Percentiles rank a stretch among this genome's conserved stretches.
Evolutionary conservation across 2,113 vertebrate genomes (phyloP).

Genomic region (Sturnus vulgaris): DNA sequence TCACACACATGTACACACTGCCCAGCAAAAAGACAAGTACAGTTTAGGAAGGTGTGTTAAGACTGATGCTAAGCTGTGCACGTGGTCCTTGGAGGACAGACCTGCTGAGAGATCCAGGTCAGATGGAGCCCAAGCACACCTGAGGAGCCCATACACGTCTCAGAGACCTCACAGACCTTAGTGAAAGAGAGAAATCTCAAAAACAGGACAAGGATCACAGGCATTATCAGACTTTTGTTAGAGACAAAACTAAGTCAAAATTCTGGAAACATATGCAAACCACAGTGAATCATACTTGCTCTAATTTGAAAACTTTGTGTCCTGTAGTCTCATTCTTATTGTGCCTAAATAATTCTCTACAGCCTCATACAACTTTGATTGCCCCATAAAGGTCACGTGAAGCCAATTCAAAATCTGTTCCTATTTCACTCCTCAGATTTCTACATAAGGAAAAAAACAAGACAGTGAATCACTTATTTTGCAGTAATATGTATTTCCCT

Average conservation of each 20-base stretch:
- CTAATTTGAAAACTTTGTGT: not conserved
- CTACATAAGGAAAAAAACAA: not conserved
- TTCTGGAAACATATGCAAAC: not conserved
- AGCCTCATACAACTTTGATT: not conserved
- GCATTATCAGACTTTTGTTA: not conserved
- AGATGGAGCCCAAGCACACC: accelerated
- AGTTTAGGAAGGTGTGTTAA: not conserved
- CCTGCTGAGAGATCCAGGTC: not conserved
- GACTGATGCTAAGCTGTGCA: not conserved
- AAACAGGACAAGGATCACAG: not conserved
- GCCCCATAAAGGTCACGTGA: not conserved
- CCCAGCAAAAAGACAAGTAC: not conserved
- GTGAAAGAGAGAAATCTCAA: not conserved
- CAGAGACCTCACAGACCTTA: not conserved
- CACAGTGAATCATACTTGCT: not conserved
- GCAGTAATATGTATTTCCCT: not conserved
- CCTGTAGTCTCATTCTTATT: not conserved
- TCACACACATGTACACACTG: not conserved
- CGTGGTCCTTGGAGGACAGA: not conserved
- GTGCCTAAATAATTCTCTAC: not conserved
- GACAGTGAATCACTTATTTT: not conserved
- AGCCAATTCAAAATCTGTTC: not conserved
- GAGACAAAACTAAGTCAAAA: not conserved
- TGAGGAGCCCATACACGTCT: not conserved
- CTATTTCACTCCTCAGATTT: not conserved